Percentiles rank a stretch among this genome's conserved stretches.
phyloP scores from a whole-genome alignment of 2,888 invertebrate species.

The Epirrita christyi region DNA sequence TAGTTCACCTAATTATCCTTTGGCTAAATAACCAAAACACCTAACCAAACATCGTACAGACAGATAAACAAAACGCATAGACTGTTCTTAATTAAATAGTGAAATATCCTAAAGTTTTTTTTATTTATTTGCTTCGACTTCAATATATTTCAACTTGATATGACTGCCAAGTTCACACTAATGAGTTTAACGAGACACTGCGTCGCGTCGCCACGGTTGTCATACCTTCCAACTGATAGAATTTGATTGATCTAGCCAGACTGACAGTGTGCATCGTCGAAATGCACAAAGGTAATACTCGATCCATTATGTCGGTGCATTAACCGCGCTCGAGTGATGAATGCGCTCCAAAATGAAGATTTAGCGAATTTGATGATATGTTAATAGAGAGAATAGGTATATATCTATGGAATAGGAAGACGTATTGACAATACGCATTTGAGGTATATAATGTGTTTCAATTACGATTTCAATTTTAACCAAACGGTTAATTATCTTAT shows the following conservation, averaged over 20 bases:
- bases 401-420: not conserved
- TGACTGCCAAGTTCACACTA: too few relatives aligned
- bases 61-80: too few relatives aligned
- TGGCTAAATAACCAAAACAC: too few relatives aligned
- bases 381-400: not conserved
- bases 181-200: not conserved
- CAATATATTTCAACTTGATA: too few relatives aligned
- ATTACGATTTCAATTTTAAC: not conserved
- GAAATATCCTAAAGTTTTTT: too few relatives aligned
- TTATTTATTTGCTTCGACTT: too few relatives aligned
- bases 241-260: constrained; percentile 20
- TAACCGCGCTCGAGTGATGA: constrained; percentile 34
- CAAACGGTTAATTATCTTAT: too few relatives aligned
- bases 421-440: not conserved
- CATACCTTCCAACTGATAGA: not conserved
- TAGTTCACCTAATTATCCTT: too few relatives aligned
- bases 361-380: constrained; percentile 30
- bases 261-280: constrained; percentile 22
- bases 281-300: constrained; percentile 31
- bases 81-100: too few relatives aligned
- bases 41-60: too few relatives aligned
- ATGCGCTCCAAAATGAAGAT: constrained; percentile 35
- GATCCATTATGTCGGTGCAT: constrained; percentile 39
- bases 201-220: not conserved
- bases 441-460: not conserved